Evolutionary conservation across 2,113 vertebrate species (phyloP).

Genomic region (Toxotes jaculatrix): DNA sequence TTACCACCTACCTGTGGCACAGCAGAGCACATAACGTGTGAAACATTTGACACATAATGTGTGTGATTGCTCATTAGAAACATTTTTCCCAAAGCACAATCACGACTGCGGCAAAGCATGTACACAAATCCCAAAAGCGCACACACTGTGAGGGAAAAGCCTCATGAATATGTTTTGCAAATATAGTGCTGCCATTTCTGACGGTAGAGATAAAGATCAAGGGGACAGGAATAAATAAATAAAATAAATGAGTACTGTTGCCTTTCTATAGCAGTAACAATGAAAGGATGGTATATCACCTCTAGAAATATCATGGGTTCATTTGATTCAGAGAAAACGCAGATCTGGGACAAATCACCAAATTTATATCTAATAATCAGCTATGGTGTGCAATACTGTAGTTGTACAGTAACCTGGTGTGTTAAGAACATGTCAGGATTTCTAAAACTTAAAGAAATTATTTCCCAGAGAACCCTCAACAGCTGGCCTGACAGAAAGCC

Average conservation of each 20-base stretch:
- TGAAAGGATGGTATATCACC: neutral
- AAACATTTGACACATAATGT: neutral
- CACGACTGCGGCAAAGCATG: neutral
- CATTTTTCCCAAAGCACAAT: neutral
- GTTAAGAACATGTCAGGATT: neutral
- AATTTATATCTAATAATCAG: no score
- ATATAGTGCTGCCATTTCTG: neutral
- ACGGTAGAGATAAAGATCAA: neutral
- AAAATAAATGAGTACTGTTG: no score
- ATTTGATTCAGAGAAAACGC: neutral
- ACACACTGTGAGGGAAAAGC: no score
- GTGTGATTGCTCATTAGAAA: neutral
- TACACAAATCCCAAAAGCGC: neutral
- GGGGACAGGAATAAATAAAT: neutral
- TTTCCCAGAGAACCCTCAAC: neutral
- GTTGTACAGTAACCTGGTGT: neutral
- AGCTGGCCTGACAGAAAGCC: neutral
- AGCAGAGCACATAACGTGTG: neutral
- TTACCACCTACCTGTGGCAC: neutral
- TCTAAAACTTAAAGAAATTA: neutral
- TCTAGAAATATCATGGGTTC: neutral
- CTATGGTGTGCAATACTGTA: neutral
- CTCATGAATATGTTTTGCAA: constrained; percentile 2
- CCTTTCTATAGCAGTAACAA: neutral
- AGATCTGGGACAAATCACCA: neutral